phyloP scores from a whole-genome alignment of 2,888 invertebrate genomes.

The Agrochola macilenta region DNA sequence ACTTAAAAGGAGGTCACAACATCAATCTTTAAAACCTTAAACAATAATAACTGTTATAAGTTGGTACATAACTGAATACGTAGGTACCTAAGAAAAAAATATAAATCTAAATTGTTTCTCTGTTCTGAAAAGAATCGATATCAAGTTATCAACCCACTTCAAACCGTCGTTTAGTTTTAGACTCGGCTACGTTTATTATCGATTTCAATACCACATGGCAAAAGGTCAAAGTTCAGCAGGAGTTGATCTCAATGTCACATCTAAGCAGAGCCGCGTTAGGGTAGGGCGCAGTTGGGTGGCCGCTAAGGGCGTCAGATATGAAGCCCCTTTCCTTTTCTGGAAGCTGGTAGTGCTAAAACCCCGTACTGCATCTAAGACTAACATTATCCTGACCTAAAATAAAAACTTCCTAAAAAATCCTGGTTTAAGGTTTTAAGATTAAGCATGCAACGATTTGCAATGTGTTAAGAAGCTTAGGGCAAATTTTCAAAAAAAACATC shows the following conservation, averaged over 20 bases:
- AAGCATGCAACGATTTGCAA: background rate
- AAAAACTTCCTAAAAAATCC: background rate
- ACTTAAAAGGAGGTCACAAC: constrained; percentile 14
- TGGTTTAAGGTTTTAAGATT: background rate
- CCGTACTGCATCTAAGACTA: background rate
- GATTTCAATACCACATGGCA: constrained; percentile 2
- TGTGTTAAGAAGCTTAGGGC: background rate
- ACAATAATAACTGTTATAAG: background rate
- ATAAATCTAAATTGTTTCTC: background rate
- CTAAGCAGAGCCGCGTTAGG: background rate
- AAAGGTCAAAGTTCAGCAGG: constrained; percentile 2
- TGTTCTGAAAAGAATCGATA: constrained; percentile 1
- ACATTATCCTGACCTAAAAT: background rate
- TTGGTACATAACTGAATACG: background rate
- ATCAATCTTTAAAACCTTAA: background rate
- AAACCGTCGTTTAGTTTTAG: constrained; percentile 5
- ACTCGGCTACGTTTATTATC: background rate
- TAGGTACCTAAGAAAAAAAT: background rate
- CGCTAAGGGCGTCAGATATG: background rate
- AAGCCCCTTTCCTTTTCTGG: background rate
- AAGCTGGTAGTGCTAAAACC: background rate
- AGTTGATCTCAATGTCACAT: background rate
- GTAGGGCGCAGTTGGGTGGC: background rate
- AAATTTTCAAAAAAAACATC: constrained; percentile 1
- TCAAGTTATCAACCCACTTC: constrained; percentile 2